Evolutionary conservation across 2,797 vertebrate genomes (phyloP).

Genomic region (Notoglanidium macrostoma): DNA sequence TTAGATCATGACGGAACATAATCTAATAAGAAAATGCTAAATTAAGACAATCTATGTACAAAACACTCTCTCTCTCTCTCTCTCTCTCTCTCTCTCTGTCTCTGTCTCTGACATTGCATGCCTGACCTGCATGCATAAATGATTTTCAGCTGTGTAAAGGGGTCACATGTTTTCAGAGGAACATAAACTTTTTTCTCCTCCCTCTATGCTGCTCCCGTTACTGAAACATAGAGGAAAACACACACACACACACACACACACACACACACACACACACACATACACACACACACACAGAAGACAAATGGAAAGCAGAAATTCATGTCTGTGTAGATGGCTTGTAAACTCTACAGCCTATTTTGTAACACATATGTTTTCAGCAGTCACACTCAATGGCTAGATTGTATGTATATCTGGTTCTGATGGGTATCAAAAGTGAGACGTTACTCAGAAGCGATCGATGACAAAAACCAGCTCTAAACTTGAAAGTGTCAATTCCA

Average conservation of each 20-base stretch:
- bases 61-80: background rate
- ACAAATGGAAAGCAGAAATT: constrained; percentile 59
- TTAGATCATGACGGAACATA: background rate
- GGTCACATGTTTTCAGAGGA: constrained; percentile 76
- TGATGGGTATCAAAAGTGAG: background rate
- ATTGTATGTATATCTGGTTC: background rate
- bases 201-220: constrained; percentile 32
- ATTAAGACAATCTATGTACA: background rate
- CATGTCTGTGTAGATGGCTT: background rate
- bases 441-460: background rate
- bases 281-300: constrained; percentile 20
- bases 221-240: constrained; percentile 29
- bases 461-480: background rate
- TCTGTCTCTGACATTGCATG: constrained; percentile 60
- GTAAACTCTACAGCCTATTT: constrained; percentile 2
- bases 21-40: background rate
- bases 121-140: constrained; percentile 71
- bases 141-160: constrained; percentile 79
- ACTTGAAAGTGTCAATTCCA: background rate
- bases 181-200: constrained; percentile 62
- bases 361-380: background rate
- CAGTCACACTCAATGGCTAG: no score
- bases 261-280: constrained; percentile 18
- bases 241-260: constrained; percentile 22
- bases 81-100: constrained; percentile 10